Conservation (phyloP, 2,113 vertebrate species). For the Aix galericulata region DNA sequence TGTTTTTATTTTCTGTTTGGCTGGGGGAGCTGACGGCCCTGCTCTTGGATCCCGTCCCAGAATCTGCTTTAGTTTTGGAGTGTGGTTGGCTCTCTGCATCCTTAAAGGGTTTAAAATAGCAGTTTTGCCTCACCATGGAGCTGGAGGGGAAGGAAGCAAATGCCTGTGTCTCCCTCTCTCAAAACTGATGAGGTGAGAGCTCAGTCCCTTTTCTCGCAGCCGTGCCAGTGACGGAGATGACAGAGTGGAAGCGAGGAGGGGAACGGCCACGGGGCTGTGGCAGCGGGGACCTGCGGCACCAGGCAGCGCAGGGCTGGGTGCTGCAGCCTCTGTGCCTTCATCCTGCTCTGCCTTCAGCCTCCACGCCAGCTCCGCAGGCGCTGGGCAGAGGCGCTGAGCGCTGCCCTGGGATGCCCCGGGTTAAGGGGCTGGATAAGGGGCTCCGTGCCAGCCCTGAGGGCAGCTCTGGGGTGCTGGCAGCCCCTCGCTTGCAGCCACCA, state of each 20-base stretch:
- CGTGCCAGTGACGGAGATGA: background rate
- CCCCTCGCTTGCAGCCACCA: background rate
- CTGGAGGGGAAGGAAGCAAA: conserved; percentile 28
- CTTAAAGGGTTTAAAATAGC: background rate
- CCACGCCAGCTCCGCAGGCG: background rate
- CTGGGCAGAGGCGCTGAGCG: background rate
- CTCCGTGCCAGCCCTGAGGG: accelerated
- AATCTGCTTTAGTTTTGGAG: background rate
- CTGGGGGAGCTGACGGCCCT: background rate
- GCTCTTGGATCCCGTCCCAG: background rate
- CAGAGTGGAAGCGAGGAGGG: background rate
- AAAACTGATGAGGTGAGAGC: conserved; percentile 32
- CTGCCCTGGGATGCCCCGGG: background rate
- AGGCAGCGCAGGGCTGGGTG: background rate
- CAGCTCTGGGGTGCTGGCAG: background rate
- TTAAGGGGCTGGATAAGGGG: background rate
- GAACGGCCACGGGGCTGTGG: background rate
- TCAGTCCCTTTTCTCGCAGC: background rate
- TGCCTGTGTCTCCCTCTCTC: conserved; percentile 3
- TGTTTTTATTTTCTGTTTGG: conserved; percentile 1
- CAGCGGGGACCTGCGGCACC: background rate
- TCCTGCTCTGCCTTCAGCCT: background rate
- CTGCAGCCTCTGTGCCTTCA: background rate
- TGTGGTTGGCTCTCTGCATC: background rate
- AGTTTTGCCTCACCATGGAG: background rate